Evolutionary conservation across 2,797 vertebrate genomes (phyloP), one percentile per base, ranked within the genome.

Genomic region (Chelidonichthys spinosus): DNA sequence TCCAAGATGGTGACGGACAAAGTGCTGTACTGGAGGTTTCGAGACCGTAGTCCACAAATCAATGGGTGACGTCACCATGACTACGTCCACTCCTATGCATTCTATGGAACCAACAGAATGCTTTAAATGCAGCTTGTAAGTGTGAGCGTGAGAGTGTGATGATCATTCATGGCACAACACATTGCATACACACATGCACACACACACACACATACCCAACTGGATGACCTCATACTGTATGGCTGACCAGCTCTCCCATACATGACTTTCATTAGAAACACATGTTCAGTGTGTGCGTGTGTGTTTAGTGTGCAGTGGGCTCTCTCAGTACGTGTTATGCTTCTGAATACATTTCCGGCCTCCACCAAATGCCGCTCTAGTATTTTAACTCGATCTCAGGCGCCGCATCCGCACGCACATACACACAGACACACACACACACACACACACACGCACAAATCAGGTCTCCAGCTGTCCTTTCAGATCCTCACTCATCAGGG

Each of bases 261-360:
- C 78, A 69, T 63, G 13, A 35, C 67, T 65, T 87, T 88, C 82
- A 95, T 93, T 92, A 76, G 84, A 93, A 94, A 92, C 92, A 94
- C 87, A 93, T 94, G 93, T 89, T 74, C 5, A 2, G 35, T 78
- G 76, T 77, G 63, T 64, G 61, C 11, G 17, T 75, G 68, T 77
- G 85, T 76, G 63, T 76, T 76, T 63, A 43, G 75, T 69, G 74
- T 79, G 84, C 76, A 82, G 65, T 3, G 55, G 46, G 72, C 72
- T 76, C 69, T 82, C 81, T 78, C 76, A 25, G 76, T 90, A 89
- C 79, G 88, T 91, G 90, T 86, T 76, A 78, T 76, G 87, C 92
- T 92, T 93, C 92, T 90, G 89, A 92, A 93, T 91, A 93, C 81
- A 90, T 93, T 92, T 93, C 92, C 89, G 86, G 87, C 84, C 79